These are phyloP conservation scores for Dasysyrphus tricinctus DNA, from an alignment of 2,888 invertebrate species.

Conservation along the genomic window DNA sequence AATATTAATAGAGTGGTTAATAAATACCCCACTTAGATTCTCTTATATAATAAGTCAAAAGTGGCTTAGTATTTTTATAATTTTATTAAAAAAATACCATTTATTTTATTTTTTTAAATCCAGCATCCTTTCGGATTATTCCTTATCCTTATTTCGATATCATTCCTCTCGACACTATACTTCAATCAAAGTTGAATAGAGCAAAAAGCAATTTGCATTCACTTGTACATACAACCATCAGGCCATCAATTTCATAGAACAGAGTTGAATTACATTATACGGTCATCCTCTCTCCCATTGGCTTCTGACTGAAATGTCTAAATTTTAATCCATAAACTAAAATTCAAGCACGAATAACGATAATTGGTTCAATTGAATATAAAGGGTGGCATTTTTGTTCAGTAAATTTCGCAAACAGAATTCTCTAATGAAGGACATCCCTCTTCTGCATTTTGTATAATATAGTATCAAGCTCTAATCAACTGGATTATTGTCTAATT, in stretches of 20 bases:
- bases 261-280: conserved; percentile 7
- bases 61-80: too few species aligned
- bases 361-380: not conserved
- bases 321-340: conserved; percentile 12
- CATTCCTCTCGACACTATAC: not conserved
- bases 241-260: not conserved
- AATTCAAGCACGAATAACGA: conserved; percentile 7
- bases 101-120: too few species aligned
- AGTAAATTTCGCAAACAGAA: not conserved
- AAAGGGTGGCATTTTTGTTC: not conserved
- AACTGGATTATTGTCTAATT: conserved; percentile 9
- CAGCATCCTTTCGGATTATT: too few species aligned
- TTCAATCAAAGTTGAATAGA: not conserved
- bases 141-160: not conserved
- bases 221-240: not conserved
- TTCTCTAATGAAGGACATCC: not conserved
- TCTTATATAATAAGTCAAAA: too few species aligned
- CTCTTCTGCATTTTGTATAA: not conserved
- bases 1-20: not conserved
- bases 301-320: not conserved
- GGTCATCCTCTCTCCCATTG: not conserved
- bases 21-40: too few species aligned
- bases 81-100: too few species aligned
- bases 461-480: not conserved
- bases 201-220: not conserved